Evolutionary conservation across 2,113 vertebrate species (phyloP).

Genomic region (Pongo abelii): DNA sequence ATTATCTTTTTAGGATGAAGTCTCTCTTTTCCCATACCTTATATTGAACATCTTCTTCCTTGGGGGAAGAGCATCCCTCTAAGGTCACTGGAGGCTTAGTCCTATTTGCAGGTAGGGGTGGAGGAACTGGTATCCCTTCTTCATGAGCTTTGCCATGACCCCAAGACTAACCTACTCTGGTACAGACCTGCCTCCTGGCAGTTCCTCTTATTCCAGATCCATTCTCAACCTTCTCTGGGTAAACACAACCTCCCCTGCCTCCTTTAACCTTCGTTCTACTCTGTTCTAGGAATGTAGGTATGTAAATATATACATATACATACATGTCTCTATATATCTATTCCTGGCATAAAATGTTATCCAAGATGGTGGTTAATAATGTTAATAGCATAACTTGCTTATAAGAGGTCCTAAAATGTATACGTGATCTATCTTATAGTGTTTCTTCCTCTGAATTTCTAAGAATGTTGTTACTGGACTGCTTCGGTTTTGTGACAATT

Average conservation of each 20-base stretch:
- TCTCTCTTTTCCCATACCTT: neutral
- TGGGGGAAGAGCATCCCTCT: neutral
- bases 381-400: neutral
- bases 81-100: neutral
- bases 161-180: neutral
- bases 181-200: neutral
- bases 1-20: neutral
- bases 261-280: neutral
- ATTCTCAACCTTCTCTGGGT: neutral
- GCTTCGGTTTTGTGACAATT: neutral
- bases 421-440: neutral
- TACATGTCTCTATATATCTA: neutral
- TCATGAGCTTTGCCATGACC: neutral
- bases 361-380: neutral
- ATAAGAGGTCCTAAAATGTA: neutral
- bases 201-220: neutral
- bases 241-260: neutral
- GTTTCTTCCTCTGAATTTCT: slow-evolving; percentile 20
- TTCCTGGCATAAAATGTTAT: neutral
- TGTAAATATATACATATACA: no score
- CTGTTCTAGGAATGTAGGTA: neutral
- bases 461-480: neutral
- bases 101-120: neutral
- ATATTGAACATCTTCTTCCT: neutral
- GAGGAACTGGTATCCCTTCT: neutral